Conservation (phyloP, 2,888 invertebrate genomes). For the Thereva nobilitata region DNA sequence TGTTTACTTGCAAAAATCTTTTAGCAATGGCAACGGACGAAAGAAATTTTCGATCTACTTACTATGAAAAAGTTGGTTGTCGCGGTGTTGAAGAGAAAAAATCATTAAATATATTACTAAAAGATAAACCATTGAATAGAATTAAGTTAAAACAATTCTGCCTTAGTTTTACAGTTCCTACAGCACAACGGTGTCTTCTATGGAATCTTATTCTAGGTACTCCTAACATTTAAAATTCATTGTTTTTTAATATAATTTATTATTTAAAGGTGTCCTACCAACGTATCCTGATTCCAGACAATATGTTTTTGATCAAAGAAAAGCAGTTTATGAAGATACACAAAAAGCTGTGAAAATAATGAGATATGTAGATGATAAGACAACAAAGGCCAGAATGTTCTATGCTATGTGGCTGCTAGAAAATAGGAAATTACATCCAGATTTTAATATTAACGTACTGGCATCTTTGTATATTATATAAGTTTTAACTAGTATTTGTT, state of each 20-base stretch:
- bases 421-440: conserved; percentile 66
- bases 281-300: conserved; percentile 75
- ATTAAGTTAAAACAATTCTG: conserved; percentile 84
- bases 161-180: conserved; percentile 80
- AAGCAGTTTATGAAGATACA: conserved; percentile 75
- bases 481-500: neutral
- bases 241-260: conserved; percentile 1
- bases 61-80: conserved; percentile 87
- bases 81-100: conserved; percentile 89
- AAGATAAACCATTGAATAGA: conserved; percentile 80
- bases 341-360: conserved; percentile 71
- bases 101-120: conserved; percentile 83
- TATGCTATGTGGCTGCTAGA: conserved; percentile 82
- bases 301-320: conserved; percentile 75
- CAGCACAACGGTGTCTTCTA: conserved; percentile 72
- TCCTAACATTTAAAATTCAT: conserved; percentile 29
- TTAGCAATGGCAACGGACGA: conserved; percentile 67
- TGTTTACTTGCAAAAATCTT: conserved; percentile 1
- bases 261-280: conserved; percentile 71
- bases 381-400: conserved; percentile 70
- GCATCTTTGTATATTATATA: neutral
- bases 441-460: conserved; percentile 60
- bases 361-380: conserved; percentile 66
- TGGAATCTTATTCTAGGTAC: conserved; percentile 86
- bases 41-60: conserved; percentile 79